Evolutionary conservation across 2,888 invertebrate genomes (phyloP).

Genomic region (Thysanoteuthis rhombus): DNA sequence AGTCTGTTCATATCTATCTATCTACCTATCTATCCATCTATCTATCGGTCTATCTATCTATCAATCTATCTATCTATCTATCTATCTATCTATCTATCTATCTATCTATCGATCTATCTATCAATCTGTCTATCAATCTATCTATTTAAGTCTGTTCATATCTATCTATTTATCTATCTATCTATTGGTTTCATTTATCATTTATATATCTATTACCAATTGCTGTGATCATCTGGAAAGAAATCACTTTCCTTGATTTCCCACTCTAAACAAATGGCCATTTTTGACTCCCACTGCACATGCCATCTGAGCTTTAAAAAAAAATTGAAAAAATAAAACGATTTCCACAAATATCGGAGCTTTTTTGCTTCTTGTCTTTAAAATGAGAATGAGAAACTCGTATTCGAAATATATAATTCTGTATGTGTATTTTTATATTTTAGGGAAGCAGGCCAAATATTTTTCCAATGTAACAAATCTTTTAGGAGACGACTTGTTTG

Average conservation of each 20-base stretch:
- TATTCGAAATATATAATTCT: background rate
- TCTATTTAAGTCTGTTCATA: too few relatives aligned
- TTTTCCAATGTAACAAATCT: background rate
- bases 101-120: background rate
- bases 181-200: background rate
- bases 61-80: too few relatives aligned
- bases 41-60: background rate
- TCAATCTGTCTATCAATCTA: too few relatives aligned
- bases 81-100: too few relatives aligned
- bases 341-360: background rate
- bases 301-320: background rate
- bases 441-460: slow-evolving; percentile 12
- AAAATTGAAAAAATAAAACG: background rate
- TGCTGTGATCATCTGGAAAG: background rate
- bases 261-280: background rate
- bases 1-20: too few relatives aligned
- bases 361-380: background rate
- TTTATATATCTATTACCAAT: background rate
- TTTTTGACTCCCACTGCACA: background rate
- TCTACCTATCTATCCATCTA: too few relatives aligned
- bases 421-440: slow-evolving; percentile 12
- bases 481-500: background rate
- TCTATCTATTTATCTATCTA: background rate
- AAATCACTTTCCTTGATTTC: background rate
- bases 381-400: background rate